phyloP scores from a whole-genome alignment of 2,797 vertebrate genomes.

The Thaleichthys pacificus region DNA sequence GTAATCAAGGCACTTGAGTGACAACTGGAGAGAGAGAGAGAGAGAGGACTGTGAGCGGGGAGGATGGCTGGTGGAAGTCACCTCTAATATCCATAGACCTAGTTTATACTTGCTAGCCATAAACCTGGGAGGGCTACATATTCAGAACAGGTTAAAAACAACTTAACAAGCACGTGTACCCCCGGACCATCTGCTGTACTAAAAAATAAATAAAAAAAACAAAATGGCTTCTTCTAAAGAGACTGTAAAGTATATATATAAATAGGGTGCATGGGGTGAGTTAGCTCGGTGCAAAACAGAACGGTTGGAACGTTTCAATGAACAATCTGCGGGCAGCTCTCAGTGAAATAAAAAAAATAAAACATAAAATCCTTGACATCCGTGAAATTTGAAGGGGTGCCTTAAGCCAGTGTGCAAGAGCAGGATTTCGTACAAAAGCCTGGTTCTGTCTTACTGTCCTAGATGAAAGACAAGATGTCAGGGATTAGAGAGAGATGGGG shows the following conservation, averaged over 20 bases:
- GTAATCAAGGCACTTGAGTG: slow-evolving; percentile 77
- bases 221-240: not conserved
- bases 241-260: not conserved
- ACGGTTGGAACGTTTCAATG: slow-evolving; percentile 19
- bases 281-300: slow-evolving; percentile 59
- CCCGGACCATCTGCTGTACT: slow-evolving; percentile 3
- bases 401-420: slow-evolving; percentile 60
- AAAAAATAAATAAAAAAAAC: not conserved
- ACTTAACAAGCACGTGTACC: slow-evolving; percentile 7
- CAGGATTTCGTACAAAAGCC: slow-evolving; percentile 67
- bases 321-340: slow-evolving; percentile 36
- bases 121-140: slow-evolving; percentile 17
- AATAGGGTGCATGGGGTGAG: not conserved
- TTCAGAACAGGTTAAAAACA: slow-evolving; percentile 25
- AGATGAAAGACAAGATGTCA: slow-evolving; percentile 28
- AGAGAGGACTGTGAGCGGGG: slow-evolving; percentile 30
- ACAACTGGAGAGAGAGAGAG: slow-evolving; percentile 48
- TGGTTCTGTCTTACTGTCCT: slow-evolving; percentile 50
- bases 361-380: slow-evolving; percentile 37
- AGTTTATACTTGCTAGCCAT: slow-evolving; percentile 18
- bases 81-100: slow-evolving; percentile 23
- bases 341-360: slow-evolving; percentile 21
- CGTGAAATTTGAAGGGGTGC: slow-evolving; percentile 50
- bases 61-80: slow-evolving; percentile 45
- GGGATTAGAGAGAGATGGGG: slow-evolving; percentile 26